Conservation (phyloP, 2,888 invertebrate species). For the Acleris holmiana region DNA sequence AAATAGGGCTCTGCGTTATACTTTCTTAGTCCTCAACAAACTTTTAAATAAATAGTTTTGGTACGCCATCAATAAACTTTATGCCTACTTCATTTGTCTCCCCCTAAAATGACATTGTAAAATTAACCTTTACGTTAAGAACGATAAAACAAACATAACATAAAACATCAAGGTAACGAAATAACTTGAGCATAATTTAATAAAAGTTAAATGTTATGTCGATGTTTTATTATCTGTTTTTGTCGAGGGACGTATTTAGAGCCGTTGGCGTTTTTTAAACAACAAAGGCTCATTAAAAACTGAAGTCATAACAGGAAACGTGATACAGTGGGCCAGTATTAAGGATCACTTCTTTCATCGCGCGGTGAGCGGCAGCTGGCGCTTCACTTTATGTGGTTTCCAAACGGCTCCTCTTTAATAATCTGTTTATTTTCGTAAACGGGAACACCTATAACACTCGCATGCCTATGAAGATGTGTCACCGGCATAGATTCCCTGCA, state of each 20-base stretch:
- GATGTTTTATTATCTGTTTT: constrained; percentile 33
- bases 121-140: constrained; percentile 16
- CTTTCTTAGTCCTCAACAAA: background rate
- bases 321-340: constrained; percentile 73
- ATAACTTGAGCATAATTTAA: constrained; percentile 29
- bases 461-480: constrained; percentile 65
- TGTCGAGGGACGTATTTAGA: constrained; percentile 64
- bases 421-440: constrained; percentile 78
- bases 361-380: constrained; percentile 78
- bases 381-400: constrained; percentile 80
- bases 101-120: constrained; percentile 8
- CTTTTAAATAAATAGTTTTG: background rate
- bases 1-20: too few relatives aligned
- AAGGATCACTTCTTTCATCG: constrained; percentile 76
- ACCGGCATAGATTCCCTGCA: constrained; percentile 49
- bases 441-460: constrained; percentile 72
- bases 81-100: background rate
- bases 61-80: background rate
- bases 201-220: constrained; percentile 33
- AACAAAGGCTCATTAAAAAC: constrained; percentile 79
- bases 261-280: constrained; percentile 69
- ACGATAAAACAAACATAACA: constrained; percentile 52
- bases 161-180: constrained; percentile 26
- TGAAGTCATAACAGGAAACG: constrained; percentile 83
- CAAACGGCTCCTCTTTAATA: constrained; percentile 77